Conservation (phyloP, 1,140 invertebrate species). For the Forficula auricularia region DNA sequence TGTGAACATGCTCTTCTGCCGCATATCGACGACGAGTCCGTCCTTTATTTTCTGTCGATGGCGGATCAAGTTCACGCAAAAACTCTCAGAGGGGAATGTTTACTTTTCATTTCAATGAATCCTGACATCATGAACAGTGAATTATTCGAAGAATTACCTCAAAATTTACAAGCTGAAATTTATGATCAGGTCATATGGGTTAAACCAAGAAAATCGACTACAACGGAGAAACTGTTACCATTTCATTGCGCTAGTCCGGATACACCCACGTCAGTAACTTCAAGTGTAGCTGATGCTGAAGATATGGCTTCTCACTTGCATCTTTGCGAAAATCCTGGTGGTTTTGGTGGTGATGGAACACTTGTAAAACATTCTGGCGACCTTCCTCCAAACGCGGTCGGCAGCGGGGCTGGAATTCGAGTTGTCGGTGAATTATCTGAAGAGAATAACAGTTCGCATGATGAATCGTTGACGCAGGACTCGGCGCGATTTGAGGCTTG, state of each 20-base stretch:
- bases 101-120: conserved; percentile 36
- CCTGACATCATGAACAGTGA: conserved; percentile 38
- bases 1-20: conserved; percentile 39
- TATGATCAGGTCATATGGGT: conserved; percentile 28
- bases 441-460: conserved; percentile 18
- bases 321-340: too few species aligned
- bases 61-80: conserved; percentile 46
- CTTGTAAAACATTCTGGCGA: neutral
- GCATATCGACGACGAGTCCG: conserved; percentile 42
- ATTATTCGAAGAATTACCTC: conserved; percentile 41
- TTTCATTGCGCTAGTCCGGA: conserved; percentile 9
- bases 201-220: conserved; percentile 16
- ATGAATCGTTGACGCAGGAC: conserved; percentile 19
- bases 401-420: too few species aligned
- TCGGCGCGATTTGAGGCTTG: conserved; percentile 28
- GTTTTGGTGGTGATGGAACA: too few species aligned
- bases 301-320: conserved; percentile 11
- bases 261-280: conserved; percentile 9
- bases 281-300: conserved; percentile 10
- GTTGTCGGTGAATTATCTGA: too few species aligned
- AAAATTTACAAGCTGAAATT: conserved; percentile 39
- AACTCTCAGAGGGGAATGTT: conserved; percentile 30
- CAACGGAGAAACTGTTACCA: conserved; percentile 8
- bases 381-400: too few species aligned
- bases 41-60: conserved; percentile 42